These are phyloP conservation scores for Notothenia rossii DNA, from an alignment of 2,113 vertebrate species.

Conservation along the genomic window DNA sequence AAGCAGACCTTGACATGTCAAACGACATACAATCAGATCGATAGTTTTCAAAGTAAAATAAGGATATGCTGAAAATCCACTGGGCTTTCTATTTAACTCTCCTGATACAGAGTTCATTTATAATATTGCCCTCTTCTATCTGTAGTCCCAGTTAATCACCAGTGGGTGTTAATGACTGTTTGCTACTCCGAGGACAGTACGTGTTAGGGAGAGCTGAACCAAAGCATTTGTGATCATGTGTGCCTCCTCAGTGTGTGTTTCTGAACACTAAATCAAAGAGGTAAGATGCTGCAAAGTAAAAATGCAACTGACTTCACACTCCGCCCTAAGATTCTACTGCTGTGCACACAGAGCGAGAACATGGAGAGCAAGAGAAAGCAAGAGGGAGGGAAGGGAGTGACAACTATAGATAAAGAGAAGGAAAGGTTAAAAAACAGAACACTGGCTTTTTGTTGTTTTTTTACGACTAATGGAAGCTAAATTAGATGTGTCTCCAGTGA, in stretches of 20 bases:
- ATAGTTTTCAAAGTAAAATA: neutral
- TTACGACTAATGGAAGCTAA: neutral
- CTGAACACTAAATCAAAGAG: neutral
- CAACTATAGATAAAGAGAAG: neutral
- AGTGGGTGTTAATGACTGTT: neutral
- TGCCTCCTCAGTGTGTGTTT: neutral
- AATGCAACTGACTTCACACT: slow-evolving; percentile 9
- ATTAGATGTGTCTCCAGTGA: neutral
- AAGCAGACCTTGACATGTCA: neutral
- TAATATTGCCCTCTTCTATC: neutral
- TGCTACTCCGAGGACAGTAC: neutral
- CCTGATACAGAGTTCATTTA: neutral
- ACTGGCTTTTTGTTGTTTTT: neutral
- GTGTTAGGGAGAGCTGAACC: neutral
- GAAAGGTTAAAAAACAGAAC: neutral
- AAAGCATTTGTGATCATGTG: slow-evolving; percentile 5
- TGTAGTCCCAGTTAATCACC: neutral
- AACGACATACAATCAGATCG: neutral
- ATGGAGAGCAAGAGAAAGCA: neutral
- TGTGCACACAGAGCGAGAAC: neutral
- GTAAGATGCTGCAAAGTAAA: neutral
- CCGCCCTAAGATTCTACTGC: neutral
- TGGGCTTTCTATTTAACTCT: neutral
- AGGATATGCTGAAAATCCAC: neutral
- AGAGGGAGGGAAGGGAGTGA: neutral